Percentiles rank a stretch among this genome's conserved stretches.
Evolutionary conservation across 1,140 invertebrate genomes (phyloP).

Genomic region (Colletes gigas): DNA sequence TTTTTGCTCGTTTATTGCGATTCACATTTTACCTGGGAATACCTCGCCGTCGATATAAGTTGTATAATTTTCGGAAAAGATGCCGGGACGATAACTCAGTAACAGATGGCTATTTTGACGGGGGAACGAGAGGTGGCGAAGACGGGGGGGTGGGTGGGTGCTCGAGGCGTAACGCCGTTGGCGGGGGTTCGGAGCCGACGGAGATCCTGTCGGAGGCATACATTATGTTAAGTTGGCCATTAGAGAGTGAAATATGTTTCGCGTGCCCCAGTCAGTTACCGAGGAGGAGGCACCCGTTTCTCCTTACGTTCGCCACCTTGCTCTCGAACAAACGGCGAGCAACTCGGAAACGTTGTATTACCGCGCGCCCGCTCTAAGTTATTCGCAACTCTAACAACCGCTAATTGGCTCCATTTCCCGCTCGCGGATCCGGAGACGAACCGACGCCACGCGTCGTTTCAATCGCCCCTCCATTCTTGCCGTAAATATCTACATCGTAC

Average conservation of each 20-base stretch:
- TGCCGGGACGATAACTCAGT: conserved; percentile 52
- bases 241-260: conserved; percentile 74
- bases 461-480: not conserved
- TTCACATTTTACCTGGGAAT: too few relatives aligned
- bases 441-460: conserved; percentile 10
- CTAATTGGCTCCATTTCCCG: conserved; percentile 61
- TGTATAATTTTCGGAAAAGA: not conserved
- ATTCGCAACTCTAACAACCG: conserved; percentile 70
- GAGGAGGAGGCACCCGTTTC: conserved; percentile 46
- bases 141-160: not conserved
- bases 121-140: conserved; percentile 33
- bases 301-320: conserved; percentile 30
- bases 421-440: not conserved
- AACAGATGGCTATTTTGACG: conserved; percentile 57
- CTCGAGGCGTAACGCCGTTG: conserved; percentile 3
- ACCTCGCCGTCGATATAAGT: too few relatives aligned
- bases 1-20: too few relatives aligned
- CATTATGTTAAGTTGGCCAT: conserved; percentile 75
- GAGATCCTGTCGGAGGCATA: conserved; percentile 65
- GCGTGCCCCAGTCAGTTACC: conserved; percentile 73
- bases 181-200: not conserved
- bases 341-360: conserved; percentile 58
- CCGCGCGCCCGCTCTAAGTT: conserved; percentile 49
- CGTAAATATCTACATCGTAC: too few relatives aligned
- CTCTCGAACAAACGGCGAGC: conserved; percentile 49